These are phyloP conservation scores for Saimiri boliviensis DNA, from an alignment of 2,113 vertebrate genomes.

Conservation along the genomic window DNA sequence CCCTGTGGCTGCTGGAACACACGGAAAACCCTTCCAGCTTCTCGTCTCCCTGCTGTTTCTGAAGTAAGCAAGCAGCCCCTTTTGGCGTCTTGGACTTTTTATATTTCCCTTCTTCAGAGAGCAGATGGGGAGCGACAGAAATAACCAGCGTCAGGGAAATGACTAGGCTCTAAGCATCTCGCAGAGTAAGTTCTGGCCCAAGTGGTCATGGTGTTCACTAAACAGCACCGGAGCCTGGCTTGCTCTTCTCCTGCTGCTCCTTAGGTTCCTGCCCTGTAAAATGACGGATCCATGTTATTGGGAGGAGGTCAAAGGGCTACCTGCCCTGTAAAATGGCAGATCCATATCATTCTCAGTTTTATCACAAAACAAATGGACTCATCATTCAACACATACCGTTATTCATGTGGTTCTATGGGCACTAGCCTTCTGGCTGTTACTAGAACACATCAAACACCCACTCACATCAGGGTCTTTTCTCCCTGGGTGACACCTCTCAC, in stretches of 20 bases:
- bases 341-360: background rate
- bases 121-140: slow-evolving; percentile 43
- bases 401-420: background rate
- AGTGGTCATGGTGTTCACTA: background rate
- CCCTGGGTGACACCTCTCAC: background rate
- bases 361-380: background rate
- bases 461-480: background rate
- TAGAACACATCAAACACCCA: background rate
- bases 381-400: background rate
- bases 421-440: background rate
- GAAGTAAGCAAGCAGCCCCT: background rate
- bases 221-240: background rate
- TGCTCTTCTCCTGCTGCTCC: background rate
- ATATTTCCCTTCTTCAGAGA: background rate
- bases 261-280: background rate
- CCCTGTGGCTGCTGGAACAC: background rate
- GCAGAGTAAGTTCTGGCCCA: background rate
- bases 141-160: slow-evolving; percentile 13
- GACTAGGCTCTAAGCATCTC: background rate
- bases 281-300: background rate
- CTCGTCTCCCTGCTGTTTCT: background rate
- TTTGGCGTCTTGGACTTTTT: slow-evolving; percentile 26
- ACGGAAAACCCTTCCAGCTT: background rate
- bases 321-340: background rate
- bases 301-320: background rate